Base-by-base conservation (phyloP, 2,113 vertebrate genomes). In the Zosterops pallidus region DNA sequence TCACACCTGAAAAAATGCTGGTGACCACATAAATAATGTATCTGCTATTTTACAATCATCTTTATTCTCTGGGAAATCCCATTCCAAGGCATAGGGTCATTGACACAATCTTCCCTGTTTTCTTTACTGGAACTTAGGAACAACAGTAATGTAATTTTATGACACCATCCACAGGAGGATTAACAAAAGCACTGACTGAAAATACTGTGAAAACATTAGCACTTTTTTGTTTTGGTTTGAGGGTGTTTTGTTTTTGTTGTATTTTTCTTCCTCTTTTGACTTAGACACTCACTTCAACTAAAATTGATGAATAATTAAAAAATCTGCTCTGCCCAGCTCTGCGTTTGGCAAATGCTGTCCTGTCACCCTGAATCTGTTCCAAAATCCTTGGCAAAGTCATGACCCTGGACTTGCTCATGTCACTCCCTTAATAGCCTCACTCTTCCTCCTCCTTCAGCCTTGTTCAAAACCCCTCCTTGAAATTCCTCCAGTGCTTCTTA, bases 201-300 rank as follows among this genome's bases (percentile, higher is more conserved):
- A 74, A 49, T 49, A 42, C 16, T 13, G 22, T 49, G 37, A 65
- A 82, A 82, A 57, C 5, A 15, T 63, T 0, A 22, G 18, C 5
- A 49, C 7, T 17, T 25, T 41, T 50, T 20, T 64, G 53, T 4
- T 69, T 59, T 26, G 31, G 21, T 31, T 67, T 49, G 25, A 20
- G 59, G 37, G 14, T 9, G 11, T 12, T 18, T 6, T 19, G 44
- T 3, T 39, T 62, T 29, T 14, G 0, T 7, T 59, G 3, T 46
- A 39, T 87, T 76, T 84, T 50, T 90, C 23, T 86, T 86, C 29
- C 33, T 52, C 17, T 77, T 81, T 64, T 65, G 24, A 0, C 69
- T 93, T 65, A 81, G 52, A 65, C 14, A 37, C 2, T 64, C 5
- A 77, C 69, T 69, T 86, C 29, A 49, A 64, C 16, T 56, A 65